Base-by-base conservation (phyloP, 2,113 vertebrate species). In the Polypterus bichir region DNA sequence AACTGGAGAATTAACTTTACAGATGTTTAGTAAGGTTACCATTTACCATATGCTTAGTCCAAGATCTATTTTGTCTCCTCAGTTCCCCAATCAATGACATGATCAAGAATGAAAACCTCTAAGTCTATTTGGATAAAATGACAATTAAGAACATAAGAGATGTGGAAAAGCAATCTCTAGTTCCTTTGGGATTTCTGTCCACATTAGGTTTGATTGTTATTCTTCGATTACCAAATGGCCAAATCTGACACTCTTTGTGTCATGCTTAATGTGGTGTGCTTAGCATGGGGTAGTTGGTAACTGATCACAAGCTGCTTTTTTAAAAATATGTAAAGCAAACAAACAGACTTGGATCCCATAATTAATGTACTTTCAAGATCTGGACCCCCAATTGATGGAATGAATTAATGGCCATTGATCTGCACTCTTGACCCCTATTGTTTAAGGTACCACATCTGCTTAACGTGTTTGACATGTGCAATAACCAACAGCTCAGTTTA, bases 201-300 rank as follows among this genome's bases (percentile, higher is more conserved):
- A 45, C 51, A 44, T 49, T 48, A 61, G 49, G 60, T 53, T 44
- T 46, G 62, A 70, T 70, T 62, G 64, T 48, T 52, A 62, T 57
- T 62, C 44, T 49, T 66, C 68, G 71, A 70, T 73, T 73, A 67
- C 69, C 69, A 73, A 60, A 69, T 69, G 71, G 58, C 61, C 64
- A 59, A 67, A 47, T 63, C 60, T 49, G 62, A 66, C 46, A 3
- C 61, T 7, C 61, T 47, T 44, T 44, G 66, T 67, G 66, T 67
- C 60, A 11, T 47, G 55, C 57, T 62, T 62, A 65, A 65, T 59
- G 55, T 59, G 58, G 59, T 49, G 54, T 55, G 62, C 57, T 65
- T 44, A 52, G 60, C 7, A 51, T 44, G 60, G 53, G 67, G 62
- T 62, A 49, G 48, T 44, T 61, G 55, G 51, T 10, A 8, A 52